These are phyloP conservation scores for Lordiphosa collinella DNA, from an alignment of 1,140 invertebrate species.

Conservation along the genomic window DNA sequence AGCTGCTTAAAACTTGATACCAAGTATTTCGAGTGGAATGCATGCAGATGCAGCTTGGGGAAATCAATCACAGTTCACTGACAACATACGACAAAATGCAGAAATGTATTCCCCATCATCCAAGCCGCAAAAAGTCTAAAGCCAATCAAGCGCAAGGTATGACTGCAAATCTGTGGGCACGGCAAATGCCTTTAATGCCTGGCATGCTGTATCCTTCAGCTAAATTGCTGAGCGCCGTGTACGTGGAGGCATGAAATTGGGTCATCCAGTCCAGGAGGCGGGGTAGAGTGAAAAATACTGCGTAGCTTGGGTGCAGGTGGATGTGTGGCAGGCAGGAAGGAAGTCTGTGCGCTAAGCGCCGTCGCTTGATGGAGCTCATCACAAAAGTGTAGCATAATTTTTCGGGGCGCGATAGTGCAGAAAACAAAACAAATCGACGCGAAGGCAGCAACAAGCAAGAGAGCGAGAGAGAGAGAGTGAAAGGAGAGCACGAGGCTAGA, in stretches of 20 bases:
- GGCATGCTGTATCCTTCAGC: constrained; percentile 24
- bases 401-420: constrained; percentile 49
- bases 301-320: background rate
- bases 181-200: constrained; percentile 60
- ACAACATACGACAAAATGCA: constrained; percentile 42
- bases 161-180: constrained; percentile 63
- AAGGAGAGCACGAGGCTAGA: background rate
- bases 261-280: constrained; percentile 40
- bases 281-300: constrained; percentile 9
- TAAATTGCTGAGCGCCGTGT: constrained; percentile 50
- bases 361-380: constrained; percentile 46
- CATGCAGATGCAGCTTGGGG: background rate
- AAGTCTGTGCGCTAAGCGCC: constrained; percentile 34
- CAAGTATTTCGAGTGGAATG: background rate
- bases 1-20: constrained; percentile 17
- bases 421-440: constrained; percentile 61
- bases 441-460: constrained; percentile 55
- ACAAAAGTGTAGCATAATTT: constrained; percentile 49
- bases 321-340: constrained; percentile 25
- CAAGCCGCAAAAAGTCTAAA: constrained; percentile 32
- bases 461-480: background rate
- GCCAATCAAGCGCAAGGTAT: constrained; percentile 66
- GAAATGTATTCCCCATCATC: constrained; percentile 25
- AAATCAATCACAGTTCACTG: constrained; percentile 58
- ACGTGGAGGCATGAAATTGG: constrained; percentile 61